These are phyloP conservation scores for Brachionus rubens DNA, from an alignment of 1,140 invertebrate species.

Conservation along the genomic window DNA sequence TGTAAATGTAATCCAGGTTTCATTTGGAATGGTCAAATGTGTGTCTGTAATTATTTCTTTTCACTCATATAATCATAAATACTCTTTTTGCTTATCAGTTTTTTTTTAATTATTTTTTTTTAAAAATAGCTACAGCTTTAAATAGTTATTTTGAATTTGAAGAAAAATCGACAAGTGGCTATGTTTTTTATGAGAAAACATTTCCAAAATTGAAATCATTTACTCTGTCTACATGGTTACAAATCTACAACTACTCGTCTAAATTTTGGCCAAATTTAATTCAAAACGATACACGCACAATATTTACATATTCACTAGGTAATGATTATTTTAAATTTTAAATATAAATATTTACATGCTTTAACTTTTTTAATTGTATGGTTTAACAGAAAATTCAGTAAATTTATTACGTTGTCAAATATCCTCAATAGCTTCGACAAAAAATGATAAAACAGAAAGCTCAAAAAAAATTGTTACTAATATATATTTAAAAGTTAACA, in stretches of 20 bases:
- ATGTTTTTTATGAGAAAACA: conserved; percentile 55
- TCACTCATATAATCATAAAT: no score
- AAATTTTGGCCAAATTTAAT: background rate
- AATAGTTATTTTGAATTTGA: conserved; percentile 57
- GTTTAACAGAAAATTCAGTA: conserved; percentile 47
- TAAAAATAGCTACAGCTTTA: conserved; percentile 55
- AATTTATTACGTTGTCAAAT: conserved; percentile 31
- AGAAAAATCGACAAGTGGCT: conserved; percentile 50
- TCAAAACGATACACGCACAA: conserved; percentile 51
- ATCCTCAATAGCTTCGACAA: background rate
- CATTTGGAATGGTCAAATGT: conserved; percentile 59
- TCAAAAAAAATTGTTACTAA: background rate
- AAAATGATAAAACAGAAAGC: background rate
- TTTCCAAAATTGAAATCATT: conserved; percentile 55
- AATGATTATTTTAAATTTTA: conserved; percentile 47
- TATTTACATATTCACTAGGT: conserved; percentile 47
- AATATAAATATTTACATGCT: conserved; percentile 48
- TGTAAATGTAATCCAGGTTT: conserved; percentile 58
- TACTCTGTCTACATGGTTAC: conserved; percentile 57
- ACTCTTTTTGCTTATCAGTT: background rate
- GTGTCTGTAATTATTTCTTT: conserved; percentile 55
- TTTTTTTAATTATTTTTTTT: background rate
- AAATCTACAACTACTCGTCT: conserved; percentile 46
- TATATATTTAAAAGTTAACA: background rate
- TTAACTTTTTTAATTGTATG: conserved; percentile 51